Base-by-base conservation (phyloP, 2,113 vertebrate species). In the Leptocoma aspasia region DNA sequence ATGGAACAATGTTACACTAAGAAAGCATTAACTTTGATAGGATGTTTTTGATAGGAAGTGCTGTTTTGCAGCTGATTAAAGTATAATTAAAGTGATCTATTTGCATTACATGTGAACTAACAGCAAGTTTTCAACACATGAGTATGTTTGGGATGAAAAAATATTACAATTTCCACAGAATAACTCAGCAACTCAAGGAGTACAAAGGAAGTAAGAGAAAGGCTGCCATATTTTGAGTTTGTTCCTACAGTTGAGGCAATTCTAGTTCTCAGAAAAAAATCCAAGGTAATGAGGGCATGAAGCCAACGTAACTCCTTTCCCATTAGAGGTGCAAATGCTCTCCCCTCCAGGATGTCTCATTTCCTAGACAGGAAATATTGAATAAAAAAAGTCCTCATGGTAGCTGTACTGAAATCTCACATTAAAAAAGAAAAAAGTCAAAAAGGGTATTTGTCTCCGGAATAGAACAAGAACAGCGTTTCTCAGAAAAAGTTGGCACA, bases 351-450 rank as follows among this genome's bases (percentile, higher is more conserved):
- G 35, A 86, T 75, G 82, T 84, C 35, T 81, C 27, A 63, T 92
- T 93, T 89, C 78, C 59, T 81, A 50, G n/a, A 60, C 52, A 87
- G 65, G 53, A 92, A 92, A 78, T 54, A 10, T 71, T 39, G 26
- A 8, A 65, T 24, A 11, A 54, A 66, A 69, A 61, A 83, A 19
- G 14, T 9, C 10, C 3, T 76, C 19, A 53, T 15, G 19, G 9
- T 23, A 52, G 53, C 27, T 82, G 15, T 33, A 80, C 33, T 50
- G n/a, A 93, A 89, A 59, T 56, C 7, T 35, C 17, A 41, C n/a
- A 54, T 13, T 31, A 10, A 12, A 53, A 42, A 26, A 49, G 12
- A 28, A 22, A 73, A 56, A 23, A 47, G 15, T 44, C 5, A 12
- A 17, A n/a, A 71, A 39, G 3, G 12, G 2, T 52, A 33, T 79